A percentile compares a stretch with the other conserved stretches of the same genome.
These are phyloP conservation scores for Linnaemya tessellans DNA, from an alignment of 2,888 invertebrate species.

Conservation along the genomic window DNA sequence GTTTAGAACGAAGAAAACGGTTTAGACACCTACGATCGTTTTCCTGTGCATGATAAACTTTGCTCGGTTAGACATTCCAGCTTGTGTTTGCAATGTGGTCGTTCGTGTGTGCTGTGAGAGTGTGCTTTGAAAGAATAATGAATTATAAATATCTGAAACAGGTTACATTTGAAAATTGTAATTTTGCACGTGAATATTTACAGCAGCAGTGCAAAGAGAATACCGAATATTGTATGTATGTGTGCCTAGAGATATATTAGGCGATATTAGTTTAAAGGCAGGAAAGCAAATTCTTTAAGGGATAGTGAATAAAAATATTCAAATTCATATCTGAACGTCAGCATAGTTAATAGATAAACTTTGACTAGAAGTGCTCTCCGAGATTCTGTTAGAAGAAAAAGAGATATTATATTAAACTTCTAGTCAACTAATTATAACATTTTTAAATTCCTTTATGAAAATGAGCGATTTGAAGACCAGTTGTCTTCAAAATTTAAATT, in stretches of 20 bases:
- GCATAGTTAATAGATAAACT: no score
- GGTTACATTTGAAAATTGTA: slow-evolving; percentile 53
- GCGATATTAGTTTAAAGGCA: not conserved
- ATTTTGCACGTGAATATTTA: slow-evolving; percentile 53
- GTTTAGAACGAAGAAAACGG: slow-evolving; percentile 11
- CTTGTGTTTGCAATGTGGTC: not conserved
- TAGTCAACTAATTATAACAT: no score
- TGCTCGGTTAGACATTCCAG: not conserved
- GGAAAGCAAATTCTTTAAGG: not conserved
- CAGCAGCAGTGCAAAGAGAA: slow-evolving; percentile 27
- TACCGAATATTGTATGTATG: not conserved
- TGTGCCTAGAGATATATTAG: not conserved
- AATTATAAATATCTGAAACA: slow-evolving; percentile 60
- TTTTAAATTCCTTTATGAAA: no score
- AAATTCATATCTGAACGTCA: no score
- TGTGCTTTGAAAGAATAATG: slow-evolving; percentile 47
- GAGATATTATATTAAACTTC: no score
- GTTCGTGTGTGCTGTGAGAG: not conserved
- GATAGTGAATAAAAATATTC: no score
- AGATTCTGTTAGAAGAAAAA: no score
- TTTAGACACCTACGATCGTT: slow-evolving; percentile 54
- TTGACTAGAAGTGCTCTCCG: no score
- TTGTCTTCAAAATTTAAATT: no score
- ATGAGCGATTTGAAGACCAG: no score
- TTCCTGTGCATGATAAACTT: slow-evolving; percentile 6